Base-by-base conservation (phyloP, 2,888 invertebrate species). In the Xiphydria camelus region DNA sequence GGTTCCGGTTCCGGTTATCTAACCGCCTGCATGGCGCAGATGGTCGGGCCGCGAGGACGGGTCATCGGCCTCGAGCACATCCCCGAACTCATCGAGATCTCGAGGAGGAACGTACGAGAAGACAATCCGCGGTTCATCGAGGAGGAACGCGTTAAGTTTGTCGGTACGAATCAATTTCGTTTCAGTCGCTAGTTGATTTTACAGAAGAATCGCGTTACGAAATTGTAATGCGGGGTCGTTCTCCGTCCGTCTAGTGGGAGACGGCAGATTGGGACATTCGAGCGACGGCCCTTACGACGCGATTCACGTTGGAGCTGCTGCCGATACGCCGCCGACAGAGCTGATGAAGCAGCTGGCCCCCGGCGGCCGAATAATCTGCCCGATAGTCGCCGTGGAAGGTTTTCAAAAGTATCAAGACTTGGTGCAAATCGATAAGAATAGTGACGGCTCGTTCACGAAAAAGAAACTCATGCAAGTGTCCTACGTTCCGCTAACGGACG, bases 401-500 rank as follows among this genome's bases (percentile, higher is more conserved):
- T 88, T 88, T 64, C 95, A 96, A 76, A 61, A 55, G 33, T 65
- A 61, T 51, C 74, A 74, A 55, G 59, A 70, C 40, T 50, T 73
- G 53, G 74, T 75, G 3, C 82, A 94, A 83, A 88, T 97, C 49
- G 98, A 99, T 76, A 98, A 97, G 77, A 80, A 83, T 37, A 71
- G 77, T 0, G 88, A 93, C 70, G 97, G 97, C 4, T 80, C 84
- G 4, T 81, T 93, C 2, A 79, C 80, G 7, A 82, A 85, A 53
- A 87, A 88, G 59, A 85, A 86, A 41, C 79, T 99, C 3, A 95
- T 97, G 94, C 91, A 93, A 41, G 98, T 99, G 12, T 90, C 96
- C 62, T 99, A 97, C 73, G 98, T 99, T 25, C 98, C 97, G 1
- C 81, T 99, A 25, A 98, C 98, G 0, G 94, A 95, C 76, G 85